Percentiles rank a stretch among this genome's conserved stretches.
Conservation (phyloP, 1,140 invertebrate species). For the Drosophila asahinai region DNA sequence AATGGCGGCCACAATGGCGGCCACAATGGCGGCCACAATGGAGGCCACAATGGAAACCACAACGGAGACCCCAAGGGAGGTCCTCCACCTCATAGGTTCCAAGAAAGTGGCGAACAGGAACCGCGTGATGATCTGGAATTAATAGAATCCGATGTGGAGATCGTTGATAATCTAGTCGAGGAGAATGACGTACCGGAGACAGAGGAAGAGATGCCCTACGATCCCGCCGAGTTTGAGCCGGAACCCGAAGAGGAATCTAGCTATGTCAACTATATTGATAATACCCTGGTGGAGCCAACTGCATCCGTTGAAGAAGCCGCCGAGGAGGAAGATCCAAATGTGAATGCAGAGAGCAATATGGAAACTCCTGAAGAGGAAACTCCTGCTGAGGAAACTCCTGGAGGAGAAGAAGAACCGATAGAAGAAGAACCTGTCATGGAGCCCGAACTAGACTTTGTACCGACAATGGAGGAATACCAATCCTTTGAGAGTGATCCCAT, state of each 20-base stretch:
- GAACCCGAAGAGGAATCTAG: constrained; percentile 2
- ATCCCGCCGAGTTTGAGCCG: background rate
- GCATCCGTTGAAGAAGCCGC: constrained; percentile 18
- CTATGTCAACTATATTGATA: constrained; percentile 18
- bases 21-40: background rate
- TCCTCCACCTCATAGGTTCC: background rate
- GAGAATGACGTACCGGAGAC: constrained; percentile 13
- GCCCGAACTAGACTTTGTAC: constrained; percentile 16
- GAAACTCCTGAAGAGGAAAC: background rate
- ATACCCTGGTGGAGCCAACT: background rate
- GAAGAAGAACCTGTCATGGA: constrained; percentile 21
- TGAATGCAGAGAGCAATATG: background rate
- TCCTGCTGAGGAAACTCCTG: background rate
- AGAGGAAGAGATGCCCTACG: constrained; percentile 9
- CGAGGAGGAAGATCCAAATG: constrained; percentile 3
- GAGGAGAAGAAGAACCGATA: constrained; percentile 5
- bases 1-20: background rate
- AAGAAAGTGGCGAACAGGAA: background rate
- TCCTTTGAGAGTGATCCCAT: background rate
- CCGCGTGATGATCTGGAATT: constrained; percentile 24
- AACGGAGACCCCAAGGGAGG: constrained; percentile 1
- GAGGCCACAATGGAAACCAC: background rate
- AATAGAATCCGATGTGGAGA: constrained; percentile 18
- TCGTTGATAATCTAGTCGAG: constrained; percentile 30
- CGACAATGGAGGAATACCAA: constrained; percentile 3